Percentiles rank a stretch among this genome's conserved stretches.
phyloP scores from a whole-genome alignment of 2,888 invertebrate genomes.

The Ichneumoninae sp. region DNA sequence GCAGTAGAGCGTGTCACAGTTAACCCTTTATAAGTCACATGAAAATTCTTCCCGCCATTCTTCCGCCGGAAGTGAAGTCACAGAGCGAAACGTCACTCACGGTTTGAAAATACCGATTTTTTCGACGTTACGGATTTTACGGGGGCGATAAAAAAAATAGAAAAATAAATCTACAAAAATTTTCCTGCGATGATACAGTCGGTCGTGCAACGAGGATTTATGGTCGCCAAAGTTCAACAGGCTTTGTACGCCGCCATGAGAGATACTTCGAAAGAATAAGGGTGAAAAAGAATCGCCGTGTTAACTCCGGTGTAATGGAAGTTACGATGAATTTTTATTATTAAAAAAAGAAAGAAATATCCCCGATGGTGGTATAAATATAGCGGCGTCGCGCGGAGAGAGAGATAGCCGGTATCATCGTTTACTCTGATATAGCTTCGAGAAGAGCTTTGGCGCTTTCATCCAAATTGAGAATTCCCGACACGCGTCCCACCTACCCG shows the following conservation, averaged over 20 bases:
- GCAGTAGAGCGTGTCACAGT: neutral
- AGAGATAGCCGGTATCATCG: neutral
- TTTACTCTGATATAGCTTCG: slow-evolving; percentile 16
- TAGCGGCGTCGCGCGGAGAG: too few species aligned
- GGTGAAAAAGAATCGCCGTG: neutral
- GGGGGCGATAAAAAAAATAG: neutral
- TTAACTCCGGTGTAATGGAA: neutral
- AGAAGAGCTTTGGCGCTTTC: slow-evolving; percentile 28
- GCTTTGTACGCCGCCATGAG: neutral
- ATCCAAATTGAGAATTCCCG: slow-evolving; percentile 51
- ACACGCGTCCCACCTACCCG: slow-evolving; percentile 42
- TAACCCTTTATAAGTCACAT: neutral
- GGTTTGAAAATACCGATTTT: neutral
- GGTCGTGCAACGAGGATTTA: neutral
- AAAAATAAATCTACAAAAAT: neutral
- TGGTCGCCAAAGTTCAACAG: neutral
- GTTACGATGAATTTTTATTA: neutral
- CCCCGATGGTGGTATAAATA: neutral
- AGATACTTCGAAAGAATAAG: neutral
- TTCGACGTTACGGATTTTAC: neutral
- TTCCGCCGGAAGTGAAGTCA: too few species aligned
- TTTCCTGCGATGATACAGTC: too few species aligned
- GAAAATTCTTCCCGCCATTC: too few species aligned
- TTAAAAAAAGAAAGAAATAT: neutral
- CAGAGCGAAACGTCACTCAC: too few species aligned